Evolutionary conservation across 2,113 vertebrate species (phyloP).

Genomic region (Raja brachyura): DNA sequence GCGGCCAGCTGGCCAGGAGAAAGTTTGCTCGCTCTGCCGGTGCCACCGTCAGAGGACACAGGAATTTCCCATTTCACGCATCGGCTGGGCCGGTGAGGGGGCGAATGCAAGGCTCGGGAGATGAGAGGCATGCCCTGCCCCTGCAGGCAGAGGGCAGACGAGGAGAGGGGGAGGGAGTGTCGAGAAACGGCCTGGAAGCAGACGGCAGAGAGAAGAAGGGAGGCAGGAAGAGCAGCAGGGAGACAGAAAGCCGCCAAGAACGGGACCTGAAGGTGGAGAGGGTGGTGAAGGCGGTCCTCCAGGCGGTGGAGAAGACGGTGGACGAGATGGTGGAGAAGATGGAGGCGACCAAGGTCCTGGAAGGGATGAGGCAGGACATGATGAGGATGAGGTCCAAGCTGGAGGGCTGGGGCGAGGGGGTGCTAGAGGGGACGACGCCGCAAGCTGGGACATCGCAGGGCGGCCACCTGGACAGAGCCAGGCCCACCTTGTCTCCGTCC

Average conservation of each 20-base stretch:
- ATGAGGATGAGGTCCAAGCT: not conserved
- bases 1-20: not conserved
- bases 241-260: too few species aligned
- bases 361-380: not conserved
- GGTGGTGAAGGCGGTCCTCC: not conserved
- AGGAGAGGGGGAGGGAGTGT: not conserved
- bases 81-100: not conserved
- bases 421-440: too few species aligned
- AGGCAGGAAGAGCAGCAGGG: not conserved
- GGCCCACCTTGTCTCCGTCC: too few species aligned
- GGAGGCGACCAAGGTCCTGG: too few species aligned
- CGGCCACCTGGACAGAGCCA: too few species aligned
- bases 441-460: too few species aligned
- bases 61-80: too few species aligned
- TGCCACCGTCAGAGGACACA: not conserved
- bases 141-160: not conserved
- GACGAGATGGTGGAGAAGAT: not conserved
- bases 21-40: not conserved
- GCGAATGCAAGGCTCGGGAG: not conserved
- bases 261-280: not conserved
- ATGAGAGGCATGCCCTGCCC: not conserved
- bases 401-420: not conserved
- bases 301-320: conserved; percentile 16
- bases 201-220: not conserved
- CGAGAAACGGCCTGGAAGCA: not conserved